phyloP scores from a whole-genome alignment of 2,113 vertebrate species.

The Hippocampus guttulatus region DNA sequence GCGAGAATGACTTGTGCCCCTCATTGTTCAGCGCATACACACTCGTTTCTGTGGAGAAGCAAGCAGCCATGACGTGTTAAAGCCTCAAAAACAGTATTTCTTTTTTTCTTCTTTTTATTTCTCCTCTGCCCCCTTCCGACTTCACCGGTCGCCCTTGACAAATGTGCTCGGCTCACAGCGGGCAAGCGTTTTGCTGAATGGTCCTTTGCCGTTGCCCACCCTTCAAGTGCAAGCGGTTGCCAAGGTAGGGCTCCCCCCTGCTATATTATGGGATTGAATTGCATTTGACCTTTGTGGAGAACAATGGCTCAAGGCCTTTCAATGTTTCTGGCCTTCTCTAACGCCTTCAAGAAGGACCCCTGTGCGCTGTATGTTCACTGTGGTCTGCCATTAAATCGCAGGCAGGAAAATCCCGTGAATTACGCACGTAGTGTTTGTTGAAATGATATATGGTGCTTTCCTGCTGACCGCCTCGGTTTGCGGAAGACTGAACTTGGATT shows the following conservation, averaged over 20 bases:
- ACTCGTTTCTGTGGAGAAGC: constrained; percentile 33
- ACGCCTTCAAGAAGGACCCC: constrained; percentile 51
- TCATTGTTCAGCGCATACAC: constrained; percentile 46
- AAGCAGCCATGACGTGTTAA: constrained; percentile 50
- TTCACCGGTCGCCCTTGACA: constrained; percentile 62
- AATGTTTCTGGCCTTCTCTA: constrained; percentile 65
- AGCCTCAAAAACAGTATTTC: constrained; percentile 37
- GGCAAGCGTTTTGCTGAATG: constrained; percentile 66
- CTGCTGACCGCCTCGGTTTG: not conserved
- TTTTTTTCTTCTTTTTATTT: constrained; percentile 10
- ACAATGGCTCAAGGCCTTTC: constrained; percentile 75
- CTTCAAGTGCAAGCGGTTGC: constrained; percentile 58
- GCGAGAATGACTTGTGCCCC: constrained; percentile 38
- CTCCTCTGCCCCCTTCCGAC: constrained; percentile 28
- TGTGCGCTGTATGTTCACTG: constrained; percentile 52
- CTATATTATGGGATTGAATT: constrained; percentile 71
- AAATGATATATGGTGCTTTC: not conserved
- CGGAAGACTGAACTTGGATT: not conserved
- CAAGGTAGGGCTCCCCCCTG: constrained; percentile 34
- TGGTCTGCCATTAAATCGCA: constrained; percentile 57
- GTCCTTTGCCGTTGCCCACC: constrained; percentile 67
- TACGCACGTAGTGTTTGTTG: not conserved
- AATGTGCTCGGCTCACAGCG: constrained; percentile 59
- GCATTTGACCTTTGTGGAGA: constrained; percentile 75
- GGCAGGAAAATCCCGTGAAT: constrained; percentile 34